phyloP scores from a whole-genome alignment of 2,797 vertebrate species.

The Megalops cyprinoides region DNA sequence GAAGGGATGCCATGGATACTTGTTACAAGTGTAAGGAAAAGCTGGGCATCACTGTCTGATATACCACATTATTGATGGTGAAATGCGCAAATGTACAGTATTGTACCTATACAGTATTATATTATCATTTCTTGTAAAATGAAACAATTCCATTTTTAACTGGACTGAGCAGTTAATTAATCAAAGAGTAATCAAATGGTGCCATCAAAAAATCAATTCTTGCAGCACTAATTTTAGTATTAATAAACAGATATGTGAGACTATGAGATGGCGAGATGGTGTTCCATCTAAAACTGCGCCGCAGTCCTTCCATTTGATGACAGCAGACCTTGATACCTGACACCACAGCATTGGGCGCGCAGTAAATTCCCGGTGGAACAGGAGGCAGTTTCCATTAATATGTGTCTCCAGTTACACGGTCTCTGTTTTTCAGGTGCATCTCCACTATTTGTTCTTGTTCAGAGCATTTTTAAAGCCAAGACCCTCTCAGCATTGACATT shows the following conservation, averaged over 20 bases:
- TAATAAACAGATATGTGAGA: too few species aligned
- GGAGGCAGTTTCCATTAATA: constrained; percentile 29
- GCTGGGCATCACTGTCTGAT: background rate
- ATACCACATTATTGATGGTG: too few species aligned
- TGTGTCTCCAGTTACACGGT: background rate
- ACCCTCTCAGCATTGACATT: too few species aligned
- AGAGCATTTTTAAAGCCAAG: background rate
- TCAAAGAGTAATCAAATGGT: background rate
- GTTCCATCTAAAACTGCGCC: background rate
- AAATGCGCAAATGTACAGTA: too few species aligned
- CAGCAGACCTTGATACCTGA: background rate
- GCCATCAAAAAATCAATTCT: background rate
- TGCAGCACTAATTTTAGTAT: background rate
- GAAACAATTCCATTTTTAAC: too few species aligned
- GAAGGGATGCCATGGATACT: too few species aligned
- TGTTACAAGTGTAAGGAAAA: background rate
- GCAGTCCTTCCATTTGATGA: background rate
- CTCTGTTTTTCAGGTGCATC: background rate
- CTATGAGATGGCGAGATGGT: too few species aligned
- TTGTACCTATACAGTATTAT: background rate
- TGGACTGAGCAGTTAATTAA: too few species aligned
- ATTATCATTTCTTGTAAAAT: too few species aligned
- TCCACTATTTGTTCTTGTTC: background rate
- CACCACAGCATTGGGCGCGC: background rate
- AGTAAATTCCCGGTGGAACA: background rate